Base-by-base conservation (phyloP, 2,797 vertebrate genomes). In the Semotilus atromaculatus region DNA sequence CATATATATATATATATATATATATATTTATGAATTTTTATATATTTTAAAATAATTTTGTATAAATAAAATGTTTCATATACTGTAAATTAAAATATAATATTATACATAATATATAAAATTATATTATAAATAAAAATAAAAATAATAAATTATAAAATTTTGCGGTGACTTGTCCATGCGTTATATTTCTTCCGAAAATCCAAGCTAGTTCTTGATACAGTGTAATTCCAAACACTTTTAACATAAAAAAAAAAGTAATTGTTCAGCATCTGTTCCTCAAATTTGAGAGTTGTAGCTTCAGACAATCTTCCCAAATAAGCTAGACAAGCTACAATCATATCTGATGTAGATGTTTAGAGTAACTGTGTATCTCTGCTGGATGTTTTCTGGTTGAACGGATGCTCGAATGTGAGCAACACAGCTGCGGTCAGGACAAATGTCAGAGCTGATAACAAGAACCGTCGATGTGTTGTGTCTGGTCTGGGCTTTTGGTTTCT, bases 391-490 rank as follows among this genome's bases (percentile, higher is more conserved):
- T 71, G 67, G 75, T 36, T 72, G 34, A 51, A 71, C 2, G 31
- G 29, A 76, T 19, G 29, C 64, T 64, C 6, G 45, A 23, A 79
- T 62, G 53, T 60, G 36, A 45, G 67, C 72, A 38, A 73, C 53
- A 23, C 19, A 3, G 74, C 43, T 76, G 31, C 62, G 43, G 73
- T 40, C n/a, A 6, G 26, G 75, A 19, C 29, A 84, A 84, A 45
- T 60, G 72, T 84, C 45, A 68, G 43, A 67, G 34, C 38, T 21
- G 55, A 64, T 79, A 40, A 85, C 53, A 64, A 73, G 68, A 78
- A n/a, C 51, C 2, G 2, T 80, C 23, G 21, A 67, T 55, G 81
- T 72, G 72, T 84, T 74, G 58, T 31, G 48, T 51, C 84, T 80
- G 51, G 36, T 38, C 45, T 29, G 68, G 31, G 23, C 26, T 64